Evolutionary conservation across 1,140 invertebrate genomes (phyloP).

Genomic region (Pygmarrhopalites habei): DNA sequence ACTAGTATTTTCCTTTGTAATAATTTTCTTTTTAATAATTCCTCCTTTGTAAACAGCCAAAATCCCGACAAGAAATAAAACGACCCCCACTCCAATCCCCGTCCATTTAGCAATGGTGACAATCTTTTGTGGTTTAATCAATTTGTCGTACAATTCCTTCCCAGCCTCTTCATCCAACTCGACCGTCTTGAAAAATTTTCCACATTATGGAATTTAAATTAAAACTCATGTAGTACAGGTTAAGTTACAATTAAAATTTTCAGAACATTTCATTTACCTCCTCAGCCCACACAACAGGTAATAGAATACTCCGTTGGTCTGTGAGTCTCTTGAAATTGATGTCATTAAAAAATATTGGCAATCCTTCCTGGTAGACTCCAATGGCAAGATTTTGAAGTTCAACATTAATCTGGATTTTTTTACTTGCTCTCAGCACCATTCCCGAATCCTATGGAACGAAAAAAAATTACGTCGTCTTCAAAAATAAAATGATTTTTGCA

Average conservation of each 20-base stretch:
- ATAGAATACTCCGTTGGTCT: constrained; percentile 46
- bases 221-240: no score
- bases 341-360: no score
- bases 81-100: not conserved
- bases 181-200: no score
- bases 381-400: constrained; percentile 49
- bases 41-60: no score
- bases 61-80: not conserved
- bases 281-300: constrained; percentile 52
- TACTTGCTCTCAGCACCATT: constrained; percentile 47
- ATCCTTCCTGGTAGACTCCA: constrained; percentile 43
- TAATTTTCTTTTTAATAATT: no score
- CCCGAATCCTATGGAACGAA: constrained; percentile 45
- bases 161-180: not conserved
- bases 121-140: not conserved
- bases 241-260: no score
- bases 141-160: not conserved
- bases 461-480: no score
- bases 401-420: constrained; percentile 46
- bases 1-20: no score
- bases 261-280: no score
- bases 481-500: no score
- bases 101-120: not conserved
- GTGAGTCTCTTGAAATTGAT: constrained; percentile 41
- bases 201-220: no score